Conservation (phyloP, 2,113 vertebrate species). For the Hoplias malabaricus region DNA sequence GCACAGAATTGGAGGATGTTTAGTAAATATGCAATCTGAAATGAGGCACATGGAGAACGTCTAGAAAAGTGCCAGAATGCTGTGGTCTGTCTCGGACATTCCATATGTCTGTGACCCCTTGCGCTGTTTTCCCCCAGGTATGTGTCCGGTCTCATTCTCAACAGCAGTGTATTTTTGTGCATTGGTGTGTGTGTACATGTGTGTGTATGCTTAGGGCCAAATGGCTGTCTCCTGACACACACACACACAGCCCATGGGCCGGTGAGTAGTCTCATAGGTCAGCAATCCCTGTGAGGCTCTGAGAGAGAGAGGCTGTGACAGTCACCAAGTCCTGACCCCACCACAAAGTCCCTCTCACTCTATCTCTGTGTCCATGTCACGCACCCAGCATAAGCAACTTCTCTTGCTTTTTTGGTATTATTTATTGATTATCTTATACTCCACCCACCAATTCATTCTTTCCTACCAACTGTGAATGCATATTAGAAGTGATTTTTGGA, state of each 20-base stretch:
- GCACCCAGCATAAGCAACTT: no score
- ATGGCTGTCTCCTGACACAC: slow-evolving; percentile 23
- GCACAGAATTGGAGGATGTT: not conserved
- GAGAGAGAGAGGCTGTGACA: slow-evolving; percentile 6
- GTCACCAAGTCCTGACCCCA: not conserved
- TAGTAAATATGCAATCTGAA: not conserved
- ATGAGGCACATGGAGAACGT: not conserved
- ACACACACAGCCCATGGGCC: slow-evolving; percentile 32
- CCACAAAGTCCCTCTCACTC: not conserved
- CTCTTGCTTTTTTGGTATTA: no score
- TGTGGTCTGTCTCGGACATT: not conserved
- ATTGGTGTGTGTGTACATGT: not conserved
- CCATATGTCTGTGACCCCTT: not conserved
- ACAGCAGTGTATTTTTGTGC: not conserved
- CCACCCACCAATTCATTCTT: not conserved
- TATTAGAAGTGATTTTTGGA: no score
- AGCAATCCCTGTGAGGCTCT: slow-evolving; percentile 27
- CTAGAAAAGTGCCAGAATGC: not conserved
- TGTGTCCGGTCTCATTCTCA: slow-evolving; percentile 24
- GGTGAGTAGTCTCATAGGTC: slow-evolving; percentile 36
- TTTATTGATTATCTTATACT: no score
- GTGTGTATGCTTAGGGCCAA: not conserved
- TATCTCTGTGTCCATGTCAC: not conserved
- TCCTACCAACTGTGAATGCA: not conserved
- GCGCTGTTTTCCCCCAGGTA: slow-evolving; percentile 14